These are phyloP conservation scores for Nycticryphes semicollaris DNA, from an alignment of 2,113 vertebrate species.

Conservation along the genomic window DNA sequence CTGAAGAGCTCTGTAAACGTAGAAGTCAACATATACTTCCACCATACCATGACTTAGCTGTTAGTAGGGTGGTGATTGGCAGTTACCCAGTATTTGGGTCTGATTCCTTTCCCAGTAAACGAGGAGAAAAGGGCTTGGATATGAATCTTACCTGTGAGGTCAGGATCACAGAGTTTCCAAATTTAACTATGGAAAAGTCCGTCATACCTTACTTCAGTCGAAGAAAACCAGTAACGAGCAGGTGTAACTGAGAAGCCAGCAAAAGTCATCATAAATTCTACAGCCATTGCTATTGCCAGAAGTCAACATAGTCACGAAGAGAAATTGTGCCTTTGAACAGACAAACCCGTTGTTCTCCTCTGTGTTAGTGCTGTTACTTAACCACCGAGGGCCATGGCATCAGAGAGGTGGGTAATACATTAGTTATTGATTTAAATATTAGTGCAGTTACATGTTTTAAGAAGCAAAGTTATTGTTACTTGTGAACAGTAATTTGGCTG, in stretches of 20 bases:
- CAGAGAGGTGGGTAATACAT: neutral
- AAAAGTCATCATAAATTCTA: neutral
- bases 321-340: neutral
- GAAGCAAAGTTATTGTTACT: neutral
- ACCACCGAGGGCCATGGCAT: neutral
- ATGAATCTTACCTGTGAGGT: neutral
- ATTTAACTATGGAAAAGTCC: neutral
- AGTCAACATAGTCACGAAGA: fast-evolving
- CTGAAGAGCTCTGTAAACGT: neutral
- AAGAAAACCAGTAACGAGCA: neutral
- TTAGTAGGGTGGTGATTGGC: neutral
- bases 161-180: neutral
- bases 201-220: neutral
- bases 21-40: neutral
- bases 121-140: neutral
- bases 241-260: neutral
- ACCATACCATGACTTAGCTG: no score
- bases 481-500: neutral
- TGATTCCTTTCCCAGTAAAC: neutral
- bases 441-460: neutral
- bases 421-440: neutral
- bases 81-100: neutral
- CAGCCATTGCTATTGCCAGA: neutral
- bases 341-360: neutral
- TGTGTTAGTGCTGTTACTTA: neutral